A percentile compares a stretch with the other conserved stretches of the same genome.
Conservation (phyloP, 2,797 vertebrate species). For the Siniperca undulata region DNA sequence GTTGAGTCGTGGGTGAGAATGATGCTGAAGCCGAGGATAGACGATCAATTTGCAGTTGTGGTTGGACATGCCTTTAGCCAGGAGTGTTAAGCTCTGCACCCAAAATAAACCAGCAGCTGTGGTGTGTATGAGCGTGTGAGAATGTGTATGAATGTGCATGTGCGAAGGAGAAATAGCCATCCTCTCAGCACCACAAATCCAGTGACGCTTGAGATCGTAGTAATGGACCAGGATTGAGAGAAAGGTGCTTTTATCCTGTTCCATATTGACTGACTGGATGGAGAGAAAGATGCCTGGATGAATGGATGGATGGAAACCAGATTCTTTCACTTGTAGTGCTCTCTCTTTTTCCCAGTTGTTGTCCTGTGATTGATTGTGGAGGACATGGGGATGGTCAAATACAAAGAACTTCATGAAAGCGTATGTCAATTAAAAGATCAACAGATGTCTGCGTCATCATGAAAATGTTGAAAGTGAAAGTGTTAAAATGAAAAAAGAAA, state of each 20-base stretch:
- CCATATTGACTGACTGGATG: slow-evolving; percentile 27
- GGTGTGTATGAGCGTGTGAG: slow-evolving; percentile 30
- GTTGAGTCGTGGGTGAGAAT: slow-evolving; percentile 33
- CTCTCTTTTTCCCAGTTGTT: slow-evolving; percentile 14
- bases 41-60: slow-evolving; percentile 76
- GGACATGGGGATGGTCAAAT: neutral
- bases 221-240: slow-evolving; percentile 50
- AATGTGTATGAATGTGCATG: slow-evolving; percentile 29
- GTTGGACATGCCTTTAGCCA: slow-evolving; percentile 59
- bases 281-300: slow-evolving; percentile 13
- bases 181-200: slow-evolving; percentile 66
- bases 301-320: slow-evolving; percentile 29
- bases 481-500: too few species aligned
- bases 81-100: slow-evolving; percentile 65
- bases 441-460: neutral
- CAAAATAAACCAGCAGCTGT: slow-evolving; percentile 80
- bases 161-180: slow-evolving; percentile 32
- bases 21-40: slow-evolving; percentile 63
- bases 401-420: neutral
- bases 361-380: neutral
- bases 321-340: neutral
- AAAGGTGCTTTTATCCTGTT: slow-evolving; percentile 58
- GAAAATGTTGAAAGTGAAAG: neutral
- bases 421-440: neutral
- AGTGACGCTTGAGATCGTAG: slow-evolving; percentile 35